A percentile compares a stretch with the other conserved stretches of the same genome.
phyloP scores from a whole-genome alignment of 2,797 vertebrate genomes.

The Mormyrus proboscirostris region DNA sequence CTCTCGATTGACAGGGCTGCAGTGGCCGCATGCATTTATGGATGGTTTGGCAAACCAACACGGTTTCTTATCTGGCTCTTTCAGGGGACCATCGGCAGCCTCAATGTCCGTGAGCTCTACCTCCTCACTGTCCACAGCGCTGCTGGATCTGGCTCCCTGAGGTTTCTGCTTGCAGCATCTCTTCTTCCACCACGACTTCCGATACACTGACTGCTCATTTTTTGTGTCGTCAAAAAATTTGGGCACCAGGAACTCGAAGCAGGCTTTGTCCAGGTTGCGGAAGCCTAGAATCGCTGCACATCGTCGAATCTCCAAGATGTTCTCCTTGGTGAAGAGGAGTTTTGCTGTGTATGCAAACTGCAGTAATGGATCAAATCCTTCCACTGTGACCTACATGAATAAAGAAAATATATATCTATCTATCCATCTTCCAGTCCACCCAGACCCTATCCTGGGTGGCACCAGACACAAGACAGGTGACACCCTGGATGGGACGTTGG shows the following conservation, averaged over 20 bases:
- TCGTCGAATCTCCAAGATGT: slow-evolving; percentile 79
- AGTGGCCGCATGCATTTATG: slow-evolving; percentile 33
- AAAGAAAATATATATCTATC: not conserved
- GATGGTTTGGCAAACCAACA: slow-evolving; percentile 39
- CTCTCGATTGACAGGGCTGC: slow-evolving; percentile 31
- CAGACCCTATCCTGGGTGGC: not conserved
- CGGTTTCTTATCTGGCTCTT: slow-evolving; percentile 49
- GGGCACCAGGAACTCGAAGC: slow-evolving; percentile 86
- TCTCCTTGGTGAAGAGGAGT: slow-evolving; percentile 78
- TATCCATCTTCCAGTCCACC: not conserved
- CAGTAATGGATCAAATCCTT: slow-evolving; percentile 85
- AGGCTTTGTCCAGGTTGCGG: slow-evolving; percentile 80
- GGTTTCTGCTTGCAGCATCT: slow-evolving; percentile 54
- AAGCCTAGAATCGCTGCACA: slow-evolving; percentile 77
- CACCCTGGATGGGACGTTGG: not conserved
- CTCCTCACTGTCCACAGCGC: slow-evolving; percentile 35
- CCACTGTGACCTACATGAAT: slow-evolving; percentile 69
- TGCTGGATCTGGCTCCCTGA: slow-evolving; percentile 30
- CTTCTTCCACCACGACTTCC: slow-evolving; percentile 68
- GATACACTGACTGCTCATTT: slow-evolving; percentile 45
- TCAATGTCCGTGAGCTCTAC: slow-evolving; percentile 57
- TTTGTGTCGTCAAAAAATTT: slow-evolving; percentile 71
- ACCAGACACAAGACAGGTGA: not conserved
- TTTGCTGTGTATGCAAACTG: slow-evolving; percentile 93
- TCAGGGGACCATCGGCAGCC: slow-evolving; percentile 46